Evolutionary conservation across 2,797 vertebrate genomes (phyloP), one percentile per base, ranked within the genome.

Genomic region (Octomys mimax): DNA sequence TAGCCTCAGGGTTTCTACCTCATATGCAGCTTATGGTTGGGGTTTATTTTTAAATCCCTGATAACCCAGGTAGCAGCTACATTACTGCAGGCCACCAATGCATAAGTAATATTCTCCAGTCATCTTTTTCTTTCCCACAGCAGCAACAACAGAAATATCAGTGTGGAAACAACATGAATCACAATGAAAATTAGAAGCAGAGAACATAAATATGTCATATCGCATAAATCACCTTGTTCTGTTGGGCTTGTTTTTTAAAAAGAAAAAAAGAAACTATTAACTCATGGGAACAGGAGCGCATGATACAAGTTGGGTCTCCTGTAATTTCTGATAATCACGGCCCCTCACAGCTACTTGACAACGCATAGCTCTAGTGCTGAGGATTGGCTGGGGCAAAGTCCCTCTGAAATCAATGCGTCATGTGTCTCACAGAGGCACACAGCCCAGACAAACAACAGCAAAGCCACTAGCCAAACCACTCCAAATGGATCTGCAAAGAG

Each of bases 31-130:
- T 97, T 96, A 94, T 4, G 79, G 82, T 66, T 81, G 86, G 93
- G 80, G 97, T 98, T 97, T 98, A 94, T 98, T 98, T 95, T 96
- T 95, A 96, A 97, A 98, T 97, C 96, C 93, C 71, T 83, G 92
- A 98, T 97, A 98, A 98, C 92, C 84, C 96, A 97, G 11, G 96
- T 96, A 94, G 96, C 77, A 92, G 75, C 64, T 94, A 70, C 95
- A 92, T 96, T 96, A 95, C 85, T 95, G 87, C 75, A 97, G 87
- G 92, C 97, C 84, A 96, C 85, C 79, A 96, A 97, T 54, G 96
- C 97, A 97, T 96, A 97, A 97, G 89, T 96, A 98, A 98, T 96
- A 92, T 70, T 96, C 90, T 97, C 82, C 85, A 97, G 92, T 88
- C 98, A 96, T 94, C 92, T 91, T 93, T 95, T 92, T 82, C 96